Evolutionary conservation across 2,113 vertebrate species (phyloP).

Genomic region (Tupaia tana): DNA sequence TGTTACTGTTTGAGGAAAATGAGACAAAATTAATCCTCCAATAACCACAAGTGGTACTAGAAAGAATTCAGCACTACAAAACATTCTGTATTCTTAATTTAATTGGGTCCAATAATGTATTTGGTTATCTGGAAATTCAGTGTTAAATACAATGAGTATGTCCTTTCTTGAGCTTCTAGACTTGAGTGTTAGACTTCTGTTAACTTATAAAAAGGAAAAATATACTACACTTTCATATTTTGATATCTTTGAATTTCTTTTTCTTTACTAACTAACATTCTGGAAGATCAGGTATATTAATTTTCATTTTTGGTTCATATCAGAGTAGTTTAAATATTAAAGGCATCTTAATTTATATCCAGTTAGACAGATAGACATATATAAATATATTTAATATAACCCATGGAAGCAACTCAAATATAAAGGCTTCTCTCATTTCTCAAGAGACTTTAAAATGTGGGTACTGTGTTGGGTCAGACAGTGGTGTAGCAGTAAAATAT

Average conservation of each 20-base stretch:
- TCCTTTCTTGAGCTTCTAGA: background rate
- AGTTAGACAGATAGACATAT: background rate
- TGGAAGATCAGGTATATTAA: conserved; percentile 11
- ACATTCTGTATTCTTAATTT: background rate
- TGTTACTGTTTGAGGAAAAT: conserved; percentile 29
- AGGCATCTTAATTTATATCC: conserved; percentile 51
- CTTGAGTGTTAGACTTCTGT: background rate
- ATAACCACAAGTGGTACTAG: background rate
- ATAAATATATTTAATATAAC: conserved; percentile 47
- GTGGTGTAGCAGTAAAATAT: no score
- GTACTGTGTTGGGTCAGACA: background rate
- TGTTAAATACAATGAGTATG: background rate
- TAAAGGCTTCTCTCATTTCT: conserved; percentile 57
- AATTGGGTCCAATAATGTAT: background rate
- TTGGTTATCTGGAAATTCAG: conserved; percentile 10
- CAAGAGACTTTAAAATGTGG: conserved; percentile 62
- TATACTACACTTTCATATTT: background rate
- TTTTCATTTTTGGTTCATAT: conserved; percentile 65
- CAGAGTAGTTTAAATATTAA: conserved; percentile 71
- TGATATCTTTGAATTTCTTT: background rate
- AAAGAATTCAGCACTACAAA: background rate
- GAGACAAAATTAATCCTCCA: conserved; percentile 10
- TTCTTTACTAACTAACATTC: background rate
- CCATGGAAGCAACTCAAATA: conserved; percentile 52
- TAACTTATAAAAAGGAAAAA: background rate